Evolutionary conservation across 2,797 vertebrate genomes (phyloP).

Genomic region (Sebastes cheni): DNA sequence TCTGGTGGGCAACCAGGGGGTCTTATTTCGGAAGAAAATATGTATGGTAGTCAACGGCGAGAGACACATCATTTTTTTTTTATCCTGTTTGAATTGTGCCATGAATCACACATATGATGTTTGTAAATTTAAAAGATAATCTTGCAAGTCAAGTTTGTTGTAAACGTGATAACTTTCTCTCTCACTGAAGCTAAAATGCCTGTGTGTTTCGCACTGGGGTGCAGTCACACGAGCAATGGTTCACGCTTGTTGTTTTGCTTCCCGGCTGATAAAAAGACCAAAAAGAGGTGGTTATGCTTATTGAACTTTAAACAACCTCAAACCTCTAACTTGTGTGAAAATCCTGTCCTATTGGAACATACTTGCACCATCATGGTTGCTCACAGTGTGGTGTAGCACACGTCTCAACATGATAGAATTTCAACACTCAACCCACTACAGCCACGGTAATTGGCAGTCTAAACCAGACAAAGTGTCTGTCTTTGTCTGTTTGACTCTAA

Average conservation of each 20-base stretch:
- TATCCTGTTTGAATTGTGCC: not conserved
- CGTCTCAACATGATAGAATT: not conserved
- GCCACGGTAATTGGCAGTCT: slow-evolving; percentile 11
- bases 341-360: not conserved
- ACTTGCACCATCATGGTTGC: not conserved
- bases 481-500: slow-evolving; percentile 22
- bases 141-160: not conserved
- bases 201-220: no score
- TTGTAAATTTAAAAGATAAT: not conserved
- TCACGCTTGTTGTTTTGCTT: not conserved
- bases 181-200: no score
- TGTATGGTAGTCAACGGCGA: not conserved
- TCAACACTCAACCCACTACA: not conserved
- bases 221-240: not conserved
- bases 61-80: not conserved
- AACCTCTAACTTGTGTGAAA: not conserved
- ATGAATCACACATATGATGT: not conserved
- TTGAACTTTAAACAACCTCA: not conserved
- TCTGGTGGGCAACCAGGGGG: not conserved
- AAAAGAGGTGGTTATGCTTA: not conserved
- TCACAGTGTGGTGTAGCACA: not conserved
- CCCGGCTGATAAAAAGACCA: not conserved
- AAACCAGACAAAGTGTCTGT: not conserved
- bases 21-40: not conserved
- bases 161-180: not conserved